Conservation (phyloP, 2,113 vertebrate genomes). For the Oenanthe melanoleuca region DNA sequence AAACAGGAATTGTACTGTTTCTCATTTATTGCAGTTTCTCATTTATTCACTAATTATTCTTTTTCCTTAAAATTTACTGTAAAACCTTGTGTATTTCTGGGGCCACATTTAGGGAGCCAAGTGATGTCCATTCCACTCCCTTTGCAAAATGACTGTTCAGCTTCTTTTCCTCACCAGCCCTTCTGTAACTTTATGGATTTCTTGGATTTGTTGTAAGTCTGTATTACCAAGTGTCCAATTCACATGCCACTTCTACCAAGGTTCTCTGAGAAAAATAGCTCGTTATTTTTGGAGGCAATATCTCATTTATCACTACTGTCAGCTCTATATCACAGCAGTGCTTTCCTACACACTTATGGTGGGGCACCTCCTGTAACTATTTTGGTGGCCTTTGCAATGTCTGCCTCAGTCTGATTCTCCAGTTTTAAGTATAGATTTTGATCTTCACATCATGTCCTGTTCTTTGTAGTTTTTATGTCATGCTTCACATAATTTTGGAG, state of each 20-base stretch:
- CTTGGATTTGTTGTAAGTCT: neutral
- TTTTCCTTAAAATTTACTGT: neutral
- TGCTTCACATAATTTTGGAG: neutral
- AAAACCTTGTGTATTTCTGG: neutral
- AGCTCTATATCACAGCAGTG: neutral
- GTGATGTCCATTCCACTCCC: neutral
- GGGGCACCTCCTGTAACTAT: neutral
- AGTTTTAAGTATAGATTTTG: neutral
- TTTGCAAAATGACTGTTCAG: neutral
- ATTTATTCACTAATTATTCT: neutral
- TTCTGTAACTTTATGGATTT: neutral
- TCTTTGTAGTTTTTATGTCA: neutral
- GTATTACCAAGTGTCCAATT: neutral
- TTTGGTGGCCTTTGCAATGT: neutral
- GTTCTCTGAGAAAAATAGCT: neutral
- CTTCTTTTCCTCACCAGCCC: neutral
- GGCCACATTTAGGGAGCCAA: neutral
- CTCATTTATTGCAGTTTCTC: neutral
- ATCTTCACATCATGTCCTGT: fast-evolving
- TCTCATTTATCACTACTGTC: neutral
- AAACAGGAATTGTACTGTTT: neutral
- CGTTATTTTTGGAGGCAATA: neutral
- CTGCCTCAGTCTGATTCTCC: neutral
- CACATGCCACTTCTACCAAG: neutral
- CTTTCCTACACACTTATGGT: neutral